Base-by-base conservation (phyloP, 2,888 invertebrate genomes). In the Amiota communis region DNA sequence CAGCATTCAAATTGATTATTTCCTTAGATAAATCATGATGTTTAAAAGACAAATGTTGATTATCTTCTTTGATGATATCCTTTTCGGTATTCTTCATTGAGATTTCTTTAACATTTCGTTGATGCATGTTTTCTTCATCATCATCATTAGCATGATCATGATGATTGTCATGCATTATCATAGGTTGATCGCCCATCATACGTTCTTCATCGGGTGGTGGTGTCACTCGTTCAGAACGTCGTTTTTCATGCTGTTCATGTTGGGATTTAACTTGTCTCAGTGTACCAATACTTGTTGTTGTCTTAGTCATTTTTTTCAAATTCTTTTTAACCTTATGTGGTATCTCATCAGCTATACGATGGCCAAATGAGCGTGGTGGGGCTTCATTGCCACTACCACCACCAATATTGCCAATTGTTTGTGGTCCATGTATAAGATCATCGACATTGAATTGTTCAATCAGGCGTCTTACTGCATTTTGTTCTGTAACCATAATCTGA, bases 141-240 rank as follows among this genome's bases (percentile, higher is more conserved):
- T 51, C 53, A 51, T 17, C 23, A 23, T 36, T 6, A 4, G 2
- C 6, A 36, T 36, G 36, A 8, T 47, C 46, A 8, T 49, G 49
- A 51, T 79, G 75, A 64, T 84, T 82, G 12, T 74, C 61, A 8
- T 64, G 80, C 20, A 80, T 84, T 12, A 78, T 59, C 0, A 84
- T 76, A 23, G 89, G 84, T 72, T 90, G 89, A 72, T 90, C 90
- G 2, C 89, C 90, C 87, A 89, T 87, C 90, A 90, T 89, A 83
- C 88, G 84, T 8, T 89, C 89, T 17, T 57, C 57, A 20, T 17
- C 57, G 0, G 12, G 13, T 67, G 70, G 15, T 17, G 13, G 13
- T 17, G 51, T 8, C 57, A 72, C 76, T 1, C 48, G 13, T 6
- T 72, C 64, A 48, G 73, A 56, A 10, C 73, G 78, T 36, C 72